Evolutionary conservation across 2,113 vertebrate genomes (phyloP).

Genomic region (Gavialis gangeticus): DNA sequence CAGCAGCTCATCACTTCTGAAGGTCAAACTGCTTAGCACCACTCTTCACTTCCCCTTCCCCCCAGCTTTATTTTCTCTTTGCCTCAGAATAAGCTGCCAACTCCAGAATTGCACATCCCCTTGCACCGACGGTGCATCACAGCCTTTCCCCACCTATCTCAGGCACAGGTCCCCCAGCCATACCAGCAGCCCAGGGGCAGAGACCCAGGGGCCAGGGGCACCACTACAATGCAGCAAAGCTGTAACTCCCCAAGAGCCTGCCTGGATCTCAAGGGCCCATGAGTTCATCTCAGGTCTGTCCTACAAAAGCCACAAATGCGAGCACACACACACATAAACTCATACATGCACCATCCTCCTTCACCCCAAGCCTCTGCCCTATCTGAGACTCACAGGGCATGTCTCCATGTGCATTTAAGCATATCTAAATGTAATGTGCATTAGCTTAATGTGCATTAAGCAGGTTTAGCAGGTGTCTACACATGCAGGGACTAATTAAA

Average conservation of each 20-base stretch:
- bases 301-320: background rate
- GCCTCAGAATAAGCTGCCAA: background rate
- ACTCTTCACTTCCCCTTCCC: conserved; percentile 16
- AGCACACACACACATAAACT: background rate
- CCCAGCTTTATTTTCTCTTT: background rate
- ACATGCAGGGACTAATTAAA: too few species aligned
- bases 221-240: background rate
- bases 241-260: background rate
- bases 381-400: conserved; percentile 25
- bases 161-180: conserved; percentile 19
- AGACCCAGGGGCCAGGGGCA: conserved; percentile 14
- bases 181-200: conserved; percentile 26
- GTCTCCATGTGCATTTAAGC: too few species aligned
- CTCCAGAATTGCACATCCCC: background rate
- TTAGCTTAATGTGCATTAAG: too few species aligned
- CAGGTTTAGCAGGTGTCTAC: too few species aligned
- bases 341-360: background rate
- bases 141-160: too few species aligned
- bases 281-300: conserved; percentile 23
- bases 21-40: conserved; percentile 55
- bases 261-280: conserved; percentile 31
- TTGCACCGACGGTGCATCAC: too few species aligned
- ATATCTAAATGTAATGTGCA: too few species aligned
- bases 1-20: conserved; percentile 65
- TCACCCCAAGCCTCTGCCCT: background rate